Conservation (phyloP, 1,140 invertebrate species). For the Drosophila repletoides region DNA sequence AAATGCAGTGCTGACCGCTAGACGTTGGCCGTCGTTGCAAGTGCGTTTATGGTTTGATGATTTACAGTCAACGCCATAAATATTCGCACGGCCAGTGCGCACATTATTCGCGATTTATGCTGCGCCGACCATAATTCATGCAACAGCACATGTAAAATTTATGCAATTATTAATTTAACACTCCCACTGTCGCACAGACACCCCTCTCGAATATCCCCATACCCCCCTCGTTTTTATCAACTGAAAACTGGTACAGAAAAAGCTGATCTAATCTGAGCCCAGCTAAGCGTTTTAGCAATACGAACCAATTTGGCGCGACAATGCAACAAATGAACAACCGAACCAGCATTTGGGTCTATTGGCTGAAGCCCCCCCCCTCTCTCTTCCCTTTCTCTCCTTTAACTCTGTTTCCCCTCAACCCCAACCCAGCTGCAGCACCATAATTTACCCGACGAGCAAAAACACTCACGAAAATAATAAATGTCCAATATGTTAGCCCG, state of each 20-base stretch:
- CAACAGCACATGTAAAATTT: slow-evolving; percentile 82
- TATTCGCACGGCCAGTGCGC: slow-evolving; percentile 81
- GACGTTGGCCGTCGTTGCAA: slow-evolving; percentile 69
- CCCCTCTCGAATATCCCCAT: background rate
- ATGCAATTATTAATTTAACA: slow-evolving; percentile 82
- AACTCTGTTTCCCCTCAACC: background rate
- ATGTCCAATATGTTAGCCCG: slow-evolving; percentile 79
- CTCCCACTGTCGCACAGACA: slow-evolving; percentile 19
- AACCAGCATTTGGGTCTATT: slow-evolving; percentile 9
- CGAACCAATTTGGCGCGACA: slow-evolving; percentile 34
- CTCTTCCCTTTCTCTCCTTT: background rate
- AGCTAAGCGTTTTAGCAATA: slow-evolving; percentile 39
- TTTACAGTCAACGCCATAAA: slow-evolving; percentile 80
- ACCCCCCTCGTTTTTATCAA: slow-evolving; percentile 4
- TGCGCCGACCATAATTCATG: slow-evolving; percentile 77
- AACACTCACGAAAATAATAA: slow-evolving; percentile 81
- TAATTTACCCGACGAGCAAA: slow-evolving; percentile 77
- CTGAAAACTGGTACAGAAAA: slow-evolving; percentile 15
- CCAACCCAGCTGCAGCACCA: slow-evolving; percentile 19
- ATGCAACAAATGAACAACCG: slow-evolving; percentile 31
- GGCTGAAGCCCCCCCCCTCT: background rate
- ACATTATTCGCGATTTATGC: slow-evolving; percentile 82
- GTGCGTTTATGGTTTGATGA: slow-evolving; percentile 82
- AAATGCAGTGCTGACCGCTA: slow-evolving; percentile 33
- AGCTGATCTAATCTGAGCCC: slow-evolving; percentile 47